A percentile compares a stretch with the other conserved stretches of the same genome.
Conservation (phyloP, 2,888 invertebrate species). For the Cerceris rybyensis region DNA sequence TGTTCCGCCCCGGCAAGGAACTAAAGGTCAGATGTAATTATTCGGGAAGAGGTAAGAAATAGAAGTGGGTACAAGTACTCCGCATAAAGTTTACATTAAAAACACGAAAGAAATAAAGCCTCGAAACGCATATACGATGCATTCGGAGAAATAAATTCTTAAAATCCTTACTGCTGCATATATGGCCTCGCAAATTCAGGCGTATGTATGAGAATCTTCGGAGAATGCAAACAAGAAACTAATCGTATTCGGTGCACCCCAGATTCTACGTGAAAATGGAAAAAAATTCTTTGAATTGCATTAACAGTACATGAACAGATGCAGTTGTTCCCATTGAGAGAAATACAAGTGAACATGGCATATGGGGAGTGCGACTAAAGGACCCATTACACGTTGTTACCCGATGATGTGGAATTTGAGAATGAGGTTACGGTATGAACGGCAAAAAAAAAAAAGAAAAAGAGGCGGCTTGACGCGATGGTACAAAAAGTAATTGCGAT, state of each 20-base stretch:
- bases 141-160: too few species aligned
- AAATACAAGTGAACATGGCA: constrained; percentile 4
- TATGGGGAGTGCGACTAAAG: constrained; percentile 9
- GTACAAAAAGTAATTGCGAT: background rate
- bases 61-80: too few species aligned
- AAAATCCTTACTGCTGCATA: too few species aligned
- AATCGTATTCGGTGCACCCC: constrained; percentile 36
- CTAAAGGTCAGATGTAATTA: too few species aligned
- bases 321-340: constrained; percentile 35
- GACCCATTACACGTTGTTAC: constrained; percentile 35
- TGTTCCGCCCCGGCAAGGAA: too few species aligned
- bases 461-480: background rate
- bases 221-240: constrained; percentile 2
- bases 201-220: too few species aligned
- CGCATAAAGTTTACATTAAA: too few species aligned
- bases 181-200: too few species aligned
- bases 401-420: constrained; percentile 32
- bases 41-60: too few species aligned
- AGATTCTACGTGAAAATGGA: constrained; percentile 10
- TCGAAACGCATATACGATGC: too few species aligned
- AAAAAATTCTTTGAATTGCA: constrained; percentile 23
- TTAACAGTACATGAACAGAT: background rate
- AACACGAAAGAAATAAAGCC: too few species aligned
- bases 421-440: constrained; percentile 27
- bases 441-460: background rate